Conservation (phyloP, 1,140 invertebrate species). For the Drosophila pseudoobscura region DNA sequence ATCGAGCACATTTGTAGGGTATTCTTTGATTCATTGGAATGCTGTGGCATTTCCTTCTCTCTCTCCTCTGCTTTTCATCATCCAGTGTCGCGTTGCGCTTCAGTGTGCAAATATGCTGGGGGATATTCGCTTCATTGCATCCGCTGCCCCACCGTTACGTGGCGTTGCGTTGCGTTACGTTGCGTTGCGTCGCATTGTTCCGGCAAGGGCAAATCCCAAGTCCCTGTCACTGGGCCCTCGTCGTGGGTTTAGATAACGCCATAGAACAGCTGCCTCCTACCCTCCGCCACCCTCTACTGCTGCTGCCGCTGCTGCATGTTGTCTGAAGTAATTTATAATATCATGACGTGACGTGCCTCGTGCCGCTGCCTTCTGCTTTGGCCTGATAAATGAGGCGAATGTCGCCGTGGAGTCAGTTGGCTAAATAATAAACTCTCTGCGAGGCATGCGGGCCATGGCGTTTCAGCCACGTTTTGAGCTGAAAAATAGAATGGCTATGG, state of each 20-base stretch:
- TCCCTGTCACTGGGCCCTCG: slow-evolving; percentile 4
- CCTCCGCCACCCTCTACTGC: neutral
- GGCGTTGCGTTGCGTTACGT: too few species aligned
- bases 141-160: neutral
- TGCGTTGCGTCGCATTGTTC: too few species aligned
- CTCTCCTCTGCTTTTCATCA: neutral
- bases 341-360: slow-evolving; percentile 35
- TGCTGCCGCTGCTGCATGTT: slow-evolving; percentile 22
- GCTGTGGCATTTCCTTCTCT: too few species aligned
- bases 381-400: slow-evolving; percentile 50
- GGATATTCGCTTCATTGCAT: slow-evolving; percentile 21
- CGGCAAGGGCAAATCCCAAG: neutral
- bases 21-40: too few species aligned
- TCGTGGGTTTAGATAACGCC: slow-evolving; percentile 5
- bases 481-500: slow-evolving; percentile 17
- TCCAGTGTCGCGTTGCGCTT: slow-evolving; percentile 31
- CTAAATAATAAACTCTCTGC: slow-evolving; percentile 48
- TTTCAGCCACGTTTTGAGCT: slow-evolving; percentile 31
- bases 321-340: slow-evolving; percentile 47
- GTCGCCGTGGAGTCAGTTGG: slow-evolving; percentile 50
- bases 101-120: slow-evolving; percentile 55
- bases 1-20: too few species aligned
- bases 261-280: neutral
- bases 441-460: neutral
- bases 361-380: slow-evolving; percentile 5